Conservation (phyloP, 2,113 vertebrate genomes). For the Trichomycterus rosablanca region DNA sequence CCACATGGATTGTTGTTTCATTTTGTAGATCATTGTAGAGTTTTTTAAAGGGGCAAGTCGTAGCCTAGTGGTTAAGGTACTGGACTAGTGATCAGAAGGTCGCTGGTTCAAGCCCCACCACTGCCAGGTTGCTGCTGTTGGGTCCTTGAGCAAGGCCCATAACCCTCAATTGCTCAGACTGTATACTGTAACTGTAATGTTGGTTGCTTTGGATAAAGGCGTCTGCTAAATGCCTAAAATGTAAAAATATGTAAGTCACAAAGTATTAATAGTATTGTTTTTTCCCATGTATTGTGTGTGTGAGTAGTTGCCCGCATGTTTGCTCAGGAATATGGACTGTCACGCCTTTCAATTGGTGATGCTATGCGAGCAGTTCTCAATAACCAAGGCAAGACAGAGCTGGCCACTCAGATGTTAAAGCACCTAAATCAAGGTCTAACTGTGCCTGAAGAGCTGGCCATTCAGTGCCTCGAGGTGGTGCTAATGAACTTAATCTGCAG, state of each 20-base stretch:
- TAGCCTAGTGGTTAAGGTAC: no score
- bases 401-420: slow-evolving; percentile 67
- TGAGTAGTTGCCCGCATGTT: slow-evolving; percentile 78
- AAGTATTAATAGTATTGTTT: neutral
- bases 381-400: slow-evolving; percentile 63
- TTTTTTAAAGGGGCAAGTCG: no score
- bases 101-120: no score
- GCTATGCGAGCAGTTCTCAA: slow-evolving; percentile 71
- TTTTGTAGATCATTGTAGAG: no score
- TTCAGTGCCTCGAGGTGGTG: slow-evolving; percentile 78
- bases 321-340: slow-evolving; percentile 72
- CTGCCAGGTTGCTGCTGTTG: no score
- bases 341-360: slow-evolving; percentile 73
- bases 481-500: slow-evolving; percentile 73
- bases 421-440: slow-evolving; percentile 74
- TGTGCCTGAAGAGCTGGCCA: slow-evolving; percentile 80
- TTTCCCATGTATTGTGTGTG: neutral
- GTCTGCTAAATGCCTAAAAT: no score
- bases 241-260: no score
- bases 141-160: no score
- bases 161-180: no score
- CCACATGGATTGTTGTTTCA: neutral
- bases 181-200: no score
- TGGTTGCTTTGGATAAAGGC: no score
- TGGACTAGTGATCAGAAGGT: no score